Evolutionary conservation across 1,140 invertebrate genomes (phyloP), one percentile per base, ranked within the genome.

Genomic region (Rhizoglyphus robini): DNA sequence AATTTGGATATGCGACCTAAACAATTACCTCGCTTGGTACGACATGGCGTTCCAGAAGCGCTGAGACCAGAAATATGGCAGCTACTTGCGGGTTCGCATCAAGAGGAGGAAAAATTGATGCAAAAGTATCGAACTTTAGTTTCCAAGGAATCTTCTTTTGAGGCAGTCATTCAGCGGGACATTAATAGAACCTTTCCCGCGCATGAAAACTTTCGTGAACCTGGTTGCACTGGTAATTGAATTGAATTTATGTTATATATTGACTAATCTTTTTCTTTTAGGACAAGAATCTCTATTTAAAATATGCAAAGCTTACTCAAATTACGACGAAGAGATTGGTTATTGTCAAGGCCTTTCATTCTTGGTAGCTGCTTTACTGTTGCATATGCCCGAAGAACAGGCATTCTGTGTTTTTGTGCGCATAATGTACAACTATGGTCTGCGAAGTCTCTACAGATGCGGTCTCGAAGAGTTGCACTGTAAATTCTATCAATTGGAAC

Each of bases 341-440:
- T 99, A 99, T 78, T 99, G 95, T 76, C 96, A 99, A 78, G 96
- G 96, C 27, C 81, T 98, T 27, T 96, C 92, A 75, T 99, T 99
- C 76, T 79, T 99, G 41, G 91, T 91, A 61, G 96, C 95, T 69
- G 91, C 92, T 67, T 78, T 99, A 57, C 78, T 99, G 15, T 78
- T 99, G 65, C 95, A 98, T 79, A 98, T 99, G 93, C 95, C 95
- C 0, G 96, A 99, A 79, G 96, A 99, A 75, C 93, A 99, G 81
- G 92, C 95, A 0, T 99, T 99, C 76, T 93, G 90, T 76, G 86
- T 99, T 4, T 75, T 99, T 46, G 90, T 97, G 1, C 88, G 91
- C 71, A 84, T 99, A 5, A 99, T 99, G 95, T 96, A 92, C 74
- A 86, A 92, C 59, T 99, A 99, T 75, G 86, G 87, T 1, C 77